phyloP scores from a whole-genome alignment of 1,140 invertebrate species.

The roundworm (Caenorhabditis elegans) region WBcel235 BX284606.5:3657001-3657500 shows the following conservation, averaged over 20 bases:
- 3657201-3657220: too few species aligned
- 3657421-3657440: neutral
- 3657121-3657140: neutral
- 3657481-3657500: conserved; percentile 30
- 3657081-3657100: neutral
- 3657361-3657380: conserved; percentile 19
- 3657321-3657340: conserved; percentile 23
- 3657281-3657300: neutral
- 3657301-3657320: conserved; percentile 24
- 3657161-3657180: neutral
- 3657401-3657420: neutral
- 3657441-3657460: conserved; percentile 4
- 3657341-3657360: neutral
- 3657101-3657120: neutral
- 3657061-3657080: too few species aligned
- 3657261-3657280: too few species aligned
- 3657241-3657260: neutral
- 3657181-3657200: neutral
- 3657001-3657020: too few species aligned
- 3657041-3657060: too few species aligned
- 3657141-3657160: neutral
- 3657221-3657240: too few species aligned
- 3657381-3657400: conserved; percentile 24
- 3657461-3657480: neutral
- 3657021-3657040: too few species aligned